Percentiles rank a stretch among this genome's conserved stretches.
These are phyloP conservation scores for Poecilia gillii DNA, from an alignment of 2,797 vertebrate species.

Conservation along the genomic window DNA sequence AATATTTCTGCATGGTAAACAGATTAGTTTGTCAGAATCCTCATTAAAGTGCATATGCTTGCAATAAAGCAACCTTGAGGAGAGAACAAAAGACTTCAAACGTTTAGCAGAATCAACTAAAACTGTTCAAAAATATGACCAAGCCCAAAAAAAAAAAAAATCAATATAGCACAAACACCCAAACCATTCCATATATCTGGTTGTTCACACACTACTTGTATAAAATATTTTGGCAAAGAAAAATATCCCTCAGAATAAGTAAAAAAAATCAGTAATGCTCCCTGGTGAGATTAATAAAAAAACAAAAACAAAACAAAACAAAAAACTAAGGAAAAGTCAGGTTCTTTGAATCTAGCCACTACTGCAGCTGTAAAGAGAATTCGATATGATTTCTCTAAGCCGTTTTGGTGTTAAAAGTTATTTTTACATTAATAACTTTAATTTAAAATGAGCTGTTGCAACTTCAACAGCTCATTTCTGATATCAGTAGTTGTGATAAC, in stretches of 20 bases:
- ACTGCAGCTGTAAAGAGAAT: neutral
- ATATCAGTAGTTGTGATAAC: neutral
- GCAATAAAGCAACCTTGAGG: neutral
- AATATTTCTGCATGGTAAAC: neutral
- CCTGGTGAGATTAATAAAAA: neutral
- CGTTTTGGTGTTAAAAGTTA: neutral
- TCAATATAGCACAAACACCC: neutral
- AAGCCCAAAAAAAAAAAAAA: neutral
- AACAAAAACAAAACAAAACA: neutral
- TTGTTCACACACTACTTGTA: neutral
- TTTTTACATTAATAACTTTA: neutral
- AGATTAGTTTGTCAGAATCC: neutral
- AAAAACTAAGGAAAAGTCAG: neutral
- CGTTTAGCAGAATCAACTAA: neutral
- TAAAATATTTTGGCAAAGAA: neutral
- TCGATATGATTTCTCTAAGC: neutral
- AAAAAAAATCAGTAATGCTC: neutral
- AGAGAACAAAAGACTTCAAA: neutral
- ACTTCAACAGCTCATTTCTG: neutral
- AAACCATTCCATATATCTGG: neutral
- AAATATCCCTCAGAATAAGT: neutral
- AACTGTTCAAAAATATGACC: neutral
- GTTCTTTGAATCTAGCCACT: neutral
- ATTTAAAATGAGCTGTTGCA: too few relatives aligned
- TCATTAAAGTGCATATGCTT: conserved; percentile 4